These are phyloP conservation scores for Entosphenus tridentatus DNA, from an alignment of 2,113 vertebrate species.

Conservation along the genomic window DNA sequence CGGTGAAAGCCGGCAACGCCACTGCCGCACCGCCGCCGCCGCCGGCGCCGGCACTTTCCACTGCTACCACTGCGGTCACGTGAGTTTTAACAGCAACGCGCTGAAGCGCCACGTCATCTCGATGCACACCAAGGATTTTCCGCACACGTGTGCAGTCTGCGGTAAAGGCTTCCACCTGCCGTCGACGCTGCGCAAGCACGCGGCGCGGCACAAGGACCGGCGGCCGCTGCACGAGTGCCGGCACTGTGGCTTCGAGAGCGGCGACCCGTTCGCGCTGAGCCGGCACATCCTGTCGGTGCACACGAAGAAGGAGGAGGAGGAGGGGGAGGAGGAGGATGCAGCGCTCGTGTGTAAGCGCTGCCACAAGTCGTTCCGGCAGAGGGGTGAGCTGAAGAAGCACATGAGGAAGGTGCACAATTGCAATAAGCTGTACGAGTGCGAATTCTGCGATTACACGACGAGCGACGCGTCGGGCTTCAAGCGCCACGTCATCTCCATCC, in stretches of 20 bases:
- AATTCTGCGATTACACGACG: conserved; percentile 98
- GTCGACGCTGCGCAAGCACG: conserved; percentile 94
- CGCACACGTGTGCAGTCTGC: conserved; percentile 82
- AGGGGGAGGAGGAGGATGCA: conserved; percentile 27
- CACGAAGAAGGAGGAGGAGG: conserved; percentile 30
- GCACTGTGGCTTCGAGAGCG: conserved; percentile 94
- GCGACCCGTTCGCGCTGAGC: conserved; percentile 83
- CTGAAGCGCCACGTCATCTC: conserved; percentile 93
- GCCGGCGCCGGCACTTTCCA: conserved; percentile 81
- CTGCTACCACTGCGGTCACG: conserved; percentile 90
- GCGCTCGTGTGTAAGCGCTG: conserved; percentile 66
- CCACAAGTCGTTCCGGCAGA: conserved; percentile 58
- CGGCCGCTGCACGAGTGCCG: conserved; percentile 79
- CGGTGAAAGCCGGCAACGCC: conserved; percentile 13
- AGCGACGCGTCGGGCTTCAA: conserved; percentile 96
- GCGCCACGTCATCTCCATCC: conserved; percentile 94
- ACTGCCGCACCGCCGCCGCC: conserved; percentile 83
- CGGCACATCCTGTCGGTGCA: conserved; percentile 95
- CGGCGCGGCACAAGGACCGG: conserved; percentile 69
- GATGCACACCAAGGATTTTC: conserved; percentile 96
- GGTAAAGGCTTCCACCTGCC: conserved; percentile 93
- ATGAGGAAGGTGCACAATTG: conserved; percentile 69
- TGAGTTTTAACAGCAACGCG: conserved; percentile 95
- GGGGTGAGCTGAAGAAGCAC: conserved; percentile 56
- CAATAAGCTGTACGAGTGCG: conserved; percentile 87